phyloP scores from a whole-genome alignment of 2,797 vertebrate species.

The Sebastes vulpes region DNA sequence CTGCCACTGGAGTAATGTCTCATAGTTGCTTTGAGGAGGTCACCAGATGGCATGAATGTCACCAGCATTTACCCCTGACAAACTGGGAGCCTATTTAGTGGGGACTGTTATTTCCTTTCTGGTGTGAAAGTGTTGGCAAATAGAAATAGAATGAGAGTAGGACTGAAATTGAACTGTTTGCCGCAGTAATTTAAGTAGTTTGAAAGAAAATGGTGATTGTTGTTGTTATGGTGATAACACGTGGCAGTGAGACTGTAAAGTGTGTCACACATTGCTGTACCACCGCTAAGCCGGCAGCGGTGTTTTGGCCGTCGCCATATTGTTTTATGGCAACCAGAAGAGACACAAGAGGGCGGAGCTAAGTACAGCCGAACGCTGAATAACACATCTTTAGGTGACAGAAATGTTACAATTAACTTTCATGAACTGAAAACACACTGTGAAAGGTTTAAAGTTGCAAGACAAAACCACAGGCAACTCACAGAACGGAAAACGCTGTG shows the following conservation, averaged over 20 bases:
- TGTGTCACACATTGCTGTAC: background rate
- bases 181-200: background rate
- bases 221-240: background rate
- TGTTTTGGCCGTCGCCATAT: too few relatives aligned
- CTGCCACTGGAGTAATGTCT: slow-evolving; percentile 70
- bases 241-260: background rate
- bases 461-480: too few relatives aligned
- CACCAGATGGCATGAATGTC: slow-evolving; percentile 84
- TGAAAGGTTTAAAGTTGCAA: too few relatives aligned
- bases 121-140: slow-evolving; percentile 42
- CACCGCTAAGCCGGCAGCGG: background rate
- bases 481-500: too few relatives aligned
- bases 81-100: slow-evolving; percentile 47
- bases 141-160: background rate
- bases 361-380: too few relatives aligned
- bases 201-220: background rate
- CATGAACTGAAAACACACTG: too few relatives aligned
- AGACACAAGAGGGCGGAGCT: too few relatives aligned
- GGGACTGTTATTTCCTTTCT: slow-evolving; percentile 46
- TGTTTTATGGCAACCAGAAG: too few relatives aligned
- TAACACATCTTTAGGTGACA: too few relatives aligned
- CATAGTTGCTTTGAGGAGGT: slow-evolving; percentile 72
- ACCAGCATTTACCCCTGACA: slow-evolving; percentile 62
- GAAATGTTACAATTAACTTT: too few relatives aligned
- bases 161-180: background rate